Percentiles rank a stretch among this genome's conserved stretches.
phyloP scores from a whole-genome alignment of 2,888 invertebrate species.

The Biston betularia region DNA sequence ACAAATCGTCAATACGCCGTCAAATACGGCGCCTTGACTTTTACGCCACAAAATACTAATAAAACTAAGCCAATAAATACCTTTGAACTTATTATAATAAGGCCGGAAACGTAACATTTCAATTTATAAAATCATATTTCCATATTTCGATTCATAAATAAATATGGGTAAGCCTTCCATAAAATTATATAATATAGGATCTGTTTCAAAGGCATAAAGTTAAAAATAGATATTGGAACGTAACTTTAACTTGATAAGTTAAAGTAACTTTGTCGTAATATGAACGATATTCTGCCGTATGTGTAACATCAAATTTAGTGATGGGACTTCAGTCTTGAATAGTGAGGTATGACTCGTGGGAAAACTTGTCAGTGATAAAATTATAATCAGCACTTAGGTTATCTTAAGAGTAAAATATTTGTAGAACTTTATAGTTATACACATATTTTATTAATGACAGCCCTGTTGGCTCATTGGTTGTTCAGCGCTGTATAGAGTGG shows the following conservation, averaged over 20 bases:
- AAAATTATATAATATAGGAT: slow-evolving; percentile 29
- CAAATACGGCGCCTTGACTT: slow-evolving; percentile 26
- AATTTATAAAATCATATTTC: slow-evolving; percentile 32
- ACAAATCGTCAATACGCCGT: slow-evolving; percentile 32
- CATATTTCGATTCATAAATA: slow-evolving; percentile 15
- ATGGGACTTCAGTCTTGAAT: slow-evolving; percentile 13
- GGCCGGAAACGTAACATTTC: slow-evolving; percentile 36
- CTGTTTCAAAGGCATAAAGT: slow-evolving; percentile 35
- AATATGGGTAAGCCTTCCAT: slow-evolving; percentile 3
- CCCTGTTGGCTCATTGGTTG: too few species aligned
- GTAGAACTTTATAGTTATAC: too few species aligned
- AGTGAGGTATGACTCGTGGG: neutral
- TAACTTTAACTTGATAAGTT: slow-evolving; percentile 39
- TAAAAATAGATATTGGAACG: slow-evolving; percentile 27
- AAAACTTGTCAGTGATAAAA: neutral
- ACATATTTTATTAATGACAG: too few species aligned
- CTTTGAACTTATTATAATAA: slow-evolving; percentile 35
- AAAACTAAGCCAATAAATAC: slow-evolving; percentile 30
- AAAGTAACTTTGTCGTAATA: slow-evolving; percentile 44
- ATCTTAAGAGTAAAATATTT: too few species aligned
- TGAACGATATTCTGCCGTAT: slow-evolving; percentile 48
- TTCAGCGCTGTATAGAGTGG: too few species aligned
- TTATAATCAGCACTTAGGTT: too few species aligned
- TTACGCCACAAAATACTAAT: slow-evolving; percentile 21
- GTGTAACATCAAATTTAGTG: slow-evolving; percentile 32